Conservation (phyloP, 2,797 vertebrate species). For the Acanthornis magna region DNA sequence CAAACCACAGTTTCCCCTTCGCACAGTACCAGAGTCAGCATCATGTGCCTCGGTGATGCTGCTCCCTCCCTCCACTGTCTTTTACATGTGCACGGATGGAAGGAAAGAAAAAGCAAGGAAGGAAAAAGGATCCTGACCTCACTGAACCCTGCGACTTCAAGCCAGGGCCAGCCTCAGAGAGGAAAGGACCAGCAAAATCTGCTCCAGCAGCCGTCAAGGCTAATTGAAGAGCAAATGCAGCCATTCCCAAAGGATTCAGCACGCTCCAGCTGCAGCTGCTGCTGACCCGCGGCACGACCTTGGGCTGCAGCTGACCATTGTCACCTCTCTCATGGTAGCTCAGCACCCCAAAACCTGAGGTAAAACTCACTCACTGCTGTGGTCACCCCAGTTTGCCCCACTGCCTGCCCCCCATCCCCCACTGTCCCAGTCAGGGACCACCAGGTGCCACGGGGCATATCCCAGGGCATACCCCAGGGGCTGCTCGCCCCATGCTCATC, state of each 20-base stretch:
- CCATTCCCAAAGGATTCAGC: neutral
- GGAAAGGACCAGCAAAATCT: neutral
- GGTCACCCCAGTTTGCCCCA: neutral
- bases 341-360: neutral
- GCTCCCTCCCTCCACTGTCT: neutral
- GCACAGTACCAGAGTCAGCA: neutral
- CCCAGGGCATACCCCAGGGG: fast-evolving
- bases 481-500: fast-evolving
- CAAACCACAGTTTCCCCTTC: slow-evolving; percentile 38
- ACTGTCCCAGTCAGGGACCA: fast-evolving
- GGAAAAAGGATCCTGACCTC: neutral
- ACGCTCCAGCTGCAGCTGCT: neutral
- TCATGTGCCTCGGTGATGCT: neutral
- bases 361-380: neutral
- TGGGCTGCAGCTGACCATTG: neutral
- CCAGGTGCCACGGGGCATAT: neutral
- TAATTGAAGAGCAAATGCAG: neutral
- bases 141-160: neutral
- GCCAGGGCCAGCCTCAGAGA: neutral
- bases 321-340: neutral
- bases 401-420: too few relatives aligned
- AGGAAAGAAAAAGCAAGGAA: neutral
- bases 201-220: neutral
- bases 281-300: fast-evolving
- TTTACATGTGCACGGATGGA: neutral